phyloP scores from a whole-genome alignment of 2,113 vertebrate species.

The Atherinomorus stipes region DNA sequence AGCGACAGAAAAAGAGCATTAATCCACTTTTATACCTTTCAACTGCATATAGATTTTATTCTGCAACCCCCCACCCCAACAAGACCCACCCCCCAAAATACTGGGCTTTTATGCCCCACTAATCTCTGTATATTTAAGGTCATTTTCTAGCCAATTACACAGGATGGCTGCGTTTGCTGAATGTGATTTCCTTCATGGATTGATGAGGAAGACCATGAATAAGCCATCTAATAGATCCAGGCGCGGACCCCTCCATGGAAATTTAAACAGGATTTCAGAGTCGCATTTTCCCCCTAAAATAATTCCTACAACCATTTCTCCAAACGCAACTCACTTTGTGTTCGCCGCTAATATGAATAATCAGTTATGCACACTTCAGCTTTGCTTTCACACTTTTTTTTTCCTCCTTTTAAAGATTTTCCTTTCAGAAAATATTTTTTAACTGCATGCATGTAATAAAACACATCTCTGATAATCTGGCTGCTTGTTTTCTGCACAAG shows the following conservation, averaged over 20 bases:
- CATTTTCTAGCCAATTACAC: slow-evolving; percentile 66
- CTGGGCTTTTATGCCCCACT: slow-evolving; percentile 38
- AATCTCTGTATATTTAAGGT: slow-evolving; percentile 63
- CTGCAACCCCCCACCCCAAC: neutral
- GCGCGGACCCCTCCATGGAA: slow-evolving; percentile 21
- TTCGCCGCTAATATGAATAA: slow-evolving; percentile 16
- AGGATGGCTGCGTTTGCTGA: slow-evolving; percentile 49
- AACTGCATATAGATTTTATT: slow-evolving; percentile 47
- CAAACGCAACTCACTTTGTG: neutral
- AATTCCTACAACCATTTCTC: slow-evolving; percentile 19
- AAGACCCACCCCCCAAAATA: slow-evolving; percentile 5
- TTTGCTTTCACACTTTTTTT: neutral
- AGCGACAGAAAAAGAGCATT: slow-evolving; percentile 51
- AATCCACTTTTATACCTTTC: slow-evolving; percentile 71
- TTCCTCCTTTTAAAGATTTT: neutral
- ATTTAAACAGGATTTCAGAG: slow-evolving; percentile 33
- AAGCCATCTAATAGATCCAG: slow-evolving; percentile 39
- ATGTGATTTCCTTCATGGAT: slow-evolving; percentile 51
- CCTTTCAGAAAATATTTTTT: neutral
- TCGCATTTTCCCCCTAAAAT: slow-evolving; percentile 12
- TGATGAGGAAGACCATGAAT: slow-evolving; percentile 56
- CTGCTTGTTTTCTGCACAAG: neutral
- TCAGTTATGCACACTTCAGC: slow-evolving; percentile 19
- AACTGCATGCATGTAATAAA: too few species aligned
- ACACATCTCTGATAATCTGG: neutral